A percentile compares a stretch with the other conserved stretches of the same genome.
These are phyloP conservation scores for Delia radicum DNA, from an alignment of 1,140 invertebrate genomes.

Conservation along the genomic window DNA sequence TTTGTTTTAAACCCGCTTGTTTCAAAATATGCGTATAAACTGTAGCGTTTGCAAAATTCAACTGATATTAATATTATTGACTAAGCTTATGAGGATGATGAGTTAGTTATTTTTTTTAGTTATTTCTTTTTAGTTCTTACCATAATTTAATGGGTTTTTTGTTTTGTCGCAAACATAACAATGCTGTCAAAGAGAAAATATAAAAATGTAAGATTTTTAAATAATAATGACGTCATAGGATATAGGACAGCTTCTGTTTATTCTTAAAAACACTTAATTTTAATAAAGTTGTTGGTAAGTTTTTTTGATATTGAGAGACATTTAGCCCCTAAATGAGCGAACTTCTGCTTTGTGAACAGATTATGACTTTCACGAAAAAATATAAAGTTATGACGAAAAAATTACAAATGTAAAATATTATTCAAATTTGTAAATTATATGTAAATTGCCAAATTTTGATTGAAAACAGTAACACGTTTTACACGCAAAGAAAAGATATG, in stretches of 20 bases:
- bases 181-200: not conserved
- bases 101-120: not conserved
- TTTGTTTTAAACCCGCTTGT: not conserved
- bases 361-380: no score
- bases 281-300: no score
- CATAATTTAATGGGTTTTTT: not conserved
- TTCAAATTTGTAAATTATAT: no score
- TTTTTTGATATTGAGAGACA: no score
- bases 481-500: no score
- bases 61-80: not conserved
- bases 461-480: no score
- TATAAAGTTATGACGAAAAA: no score
- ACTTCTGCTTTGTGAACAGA: no score
- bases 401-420: no score
- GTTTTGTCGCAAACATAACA: not conserved
- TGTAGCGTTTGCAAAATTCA: constrained; percentile 7
- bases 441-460: no score
- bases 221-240: not conserved
- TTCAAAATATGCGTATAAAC: not conserved
- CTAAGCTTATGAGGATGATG: not conserved
- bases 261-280: no score
- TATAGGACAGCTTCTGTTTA: not conserved
- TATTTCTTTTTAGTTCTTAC: not conserved
- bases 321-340: no score
- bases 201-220: not conserved